These are phyloP conservation scores for Clarias gariepinus DNA, from an alignment of 2,113 vertebrate species.

Conservation along the genomic window DNA sequence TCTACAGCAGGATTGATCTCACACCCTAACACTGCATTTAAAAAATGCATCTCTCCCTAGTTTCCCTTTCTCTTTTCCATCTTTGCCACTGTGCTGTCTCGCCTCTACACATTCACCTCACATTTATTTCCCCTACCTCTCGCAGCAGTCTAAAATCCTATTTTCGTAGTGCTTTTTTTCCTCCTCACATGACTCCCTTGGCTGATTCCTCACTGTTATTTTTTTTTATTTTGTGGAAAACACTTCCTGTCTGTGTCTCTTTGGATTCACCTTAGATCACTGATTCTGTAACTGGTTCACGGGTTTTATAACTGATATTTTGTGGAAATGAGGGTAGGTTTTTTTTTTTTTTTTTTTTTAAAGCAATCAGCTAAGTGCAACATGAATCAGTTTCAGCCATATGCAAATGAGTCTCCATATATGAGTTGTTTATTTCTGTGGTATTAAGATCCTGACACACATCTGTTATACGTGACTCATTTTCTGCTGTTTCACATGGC, in stretches of 20 bases:
- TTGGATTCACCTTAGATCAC: not conserved
- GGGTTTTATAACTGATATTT: not conserved
- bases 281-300: constrained; percentile 9
- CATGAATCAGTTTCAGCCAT: not conserved
- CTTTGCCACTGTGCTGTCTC: not conserved
- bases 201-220: not conserved
- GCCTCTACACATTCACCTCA: not conserved
- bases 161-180: not conserved
- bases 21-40: constrained; percentile 64
- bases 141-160: not conserved
- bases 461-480: not conserved
- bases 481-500: not conserved
- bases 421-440: not conserved
- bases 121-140: not conserved
- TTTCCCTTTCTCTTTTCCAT: constrained; percentile 50
- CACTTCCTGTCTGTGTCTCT: not conserved
- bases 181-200: constrained; percentile 3
- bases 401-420: not conserved
- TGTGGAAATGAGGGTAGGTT: not conserved
- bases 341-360: no score
- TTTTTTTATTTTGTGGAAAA: constrained; percentile 1
- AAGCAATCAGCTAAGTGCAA: not conserved
- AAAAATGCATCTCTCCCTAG: constrained; percentile 37
- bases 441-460: not conserved
- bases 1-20: constrained; percentile 71